A percentile compares a stretch with the other conserved stretches of the same genome.
Evolutionary conservation across 2,797 vertebrate species (phyloP).

Genomic region (Otolemur crassicaudatus): DNA sequence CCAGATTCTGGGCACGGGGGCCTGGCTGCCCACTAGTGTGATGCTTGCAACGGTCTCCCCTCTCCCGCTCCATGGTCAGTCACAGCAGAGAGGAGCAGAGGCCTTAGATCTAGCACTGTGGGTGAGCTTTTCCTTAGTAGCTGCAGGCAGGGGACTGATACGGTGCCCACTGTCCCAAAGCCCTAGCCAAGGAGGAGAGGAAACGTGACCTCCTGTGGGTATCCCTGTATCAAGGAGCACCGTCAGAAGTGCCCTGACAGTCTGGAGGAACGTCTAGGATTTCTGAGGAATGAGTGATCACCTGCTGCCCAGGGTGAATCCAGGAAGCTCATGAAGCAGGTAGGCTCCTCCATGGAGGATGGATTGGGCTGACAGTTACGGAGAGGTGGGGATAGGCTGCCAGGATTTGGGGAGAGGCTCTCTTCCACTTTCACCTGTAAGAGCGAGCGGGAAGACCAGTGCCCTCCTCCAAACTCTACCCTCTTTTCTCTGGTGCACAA

Average conservation of each 20-base stretch:
- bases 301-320: background rate
- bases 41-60: background rate
- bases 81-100: background rate
- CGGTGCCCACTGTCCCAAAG: background rate
- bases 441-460: background rate
- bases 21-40: background rate
- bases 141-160: background rate
- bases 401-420: too few relatives aligned
- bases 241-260: too few relatives aligned
- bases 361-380: background rate
- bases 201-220: fast-evolving
- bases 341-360: background rate
- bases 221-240: fast-evolving
- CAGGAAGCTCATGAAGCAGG: background rate
- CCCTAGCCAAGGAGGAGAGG: background rate
- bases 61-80: fast-evolving
- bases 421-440: background rate
- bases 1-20: conserved; percentile 68
- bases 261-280: background rate
- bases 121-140: background rate
- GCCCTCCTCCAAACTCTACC: background rate
- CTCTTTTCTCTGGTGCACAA: background rate
- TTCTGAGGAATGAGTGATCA: background rate
- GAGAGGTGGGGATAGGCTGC: background rate
- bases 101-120: background rate